A percentile compares a stretch with the other conserved stretches of the same genome.
Evolutionary conservation across 64 coral and sea anemone genomes (phyloP).

Genomic region (Porites australiensis): DNA sequence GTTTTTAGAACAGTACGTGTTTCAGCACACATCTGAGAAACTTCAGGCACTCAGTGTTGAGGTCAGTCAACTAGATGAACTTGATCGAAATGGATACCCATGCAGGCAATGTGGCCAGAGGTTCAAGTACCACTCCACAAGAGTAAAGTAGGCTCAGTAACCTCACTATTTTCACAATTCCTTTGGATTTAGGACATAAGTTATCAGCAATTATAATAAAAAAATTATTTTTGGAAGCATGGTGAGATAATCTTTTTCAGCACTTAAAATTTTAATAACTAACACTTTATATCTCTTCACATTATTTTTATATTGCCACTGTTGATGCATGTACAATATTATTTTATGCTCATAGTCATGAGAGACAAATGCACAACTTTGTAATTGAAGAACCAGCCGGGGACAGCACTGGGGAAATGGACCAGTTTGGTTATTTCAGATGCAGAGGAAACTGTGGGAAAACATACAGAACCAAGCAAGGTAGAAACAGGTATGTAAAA

Average conservation of each 20-base stretch:
- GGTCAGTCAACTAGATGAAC: slow-evolving; percentile 22
- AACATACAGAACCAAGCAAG: slow-evolving; percentile 63
- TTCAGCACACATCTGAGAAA: slow-evolving; percentile 22
- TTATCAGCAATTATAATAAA: no score
- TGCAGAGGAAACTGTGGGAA: slow-evolving; percentile 42
- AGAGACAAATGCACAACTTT: not conserved
- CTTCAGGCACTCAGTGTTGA: not conserved
- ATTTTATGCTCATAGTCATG: not conserved
- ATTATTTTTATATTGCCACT: not conserved
- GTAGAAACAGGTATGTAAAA: not conserved
- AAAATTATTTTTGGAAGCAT: no score
- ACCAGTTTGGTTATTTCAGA: slow-evolving; percentile 39
- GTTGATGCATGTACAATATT: no score
- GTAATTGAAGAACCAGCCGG: not conserved
- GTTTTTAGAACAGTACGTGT: slow-evolving; percentile 26
- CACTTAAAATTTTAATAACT: not conserved
- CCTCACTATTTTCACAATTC: not conserved
- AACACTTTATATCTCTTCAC: not conserved
- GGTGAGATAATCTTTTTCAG: slow-evolving; percentile 8
- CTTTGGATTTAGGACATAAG: no score
- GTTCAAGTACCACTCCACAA: no score
- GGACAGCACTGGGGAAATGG: slow-evolving; percentile 19
- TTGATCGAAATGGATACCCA: slow-evolving; percentile 43
- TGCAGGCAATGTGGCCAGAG: slow-evolving; percentile 57
- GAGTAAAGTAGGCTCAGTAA: no score